Evolutionary conservation across 2,888 invertebrate species (phyloP).

Genomic region (Catonia carolina): DNA sequence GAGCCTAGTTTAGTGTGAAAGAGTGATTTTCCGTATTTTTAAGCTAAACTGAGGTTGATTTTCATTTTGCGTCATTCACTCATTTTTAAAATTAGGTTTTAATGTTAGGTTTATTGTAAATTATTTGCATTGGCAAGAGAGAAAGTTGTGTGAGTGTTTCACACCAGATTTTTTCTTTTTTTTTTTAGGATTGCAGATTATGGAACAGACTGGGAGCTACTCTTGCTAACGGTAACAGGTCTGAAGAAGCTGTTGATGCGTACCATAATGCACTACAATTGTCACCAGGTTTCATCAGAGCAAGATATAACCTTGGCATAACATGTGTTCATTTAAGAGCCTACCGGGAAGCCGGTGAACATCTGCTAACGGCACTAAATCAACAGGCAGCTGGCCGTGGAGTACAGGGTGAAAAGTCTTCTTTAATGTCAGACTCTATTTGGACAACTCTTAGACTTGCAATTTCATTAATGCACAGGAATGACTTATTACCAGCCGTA

Average conservation of each 20-base stretch:
- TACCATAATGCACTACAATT: conserved; percentile 86
- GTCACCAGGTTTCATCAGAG: conserved; percentile 93
- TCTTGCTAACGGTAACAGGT: conserved; percentile 87
- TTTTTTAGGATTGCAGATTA: conserved; percentile 70
- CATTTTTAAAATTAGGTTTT: no score
- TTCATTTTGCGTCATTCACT: no score
- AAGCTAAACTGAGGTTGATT: no score
- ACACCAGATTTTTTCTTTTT: conserved; percentile 16
- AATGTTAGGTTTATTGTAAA: no score
- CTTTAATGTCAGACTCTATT: conserved; percentile 79
- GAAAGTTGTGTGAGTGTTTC: no score
- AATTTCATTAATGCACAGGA: conserved; percentile 62
- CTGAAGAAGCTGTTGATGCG: conserved; percentile 94
- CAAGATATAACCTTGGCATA: conserved; percentile 95
- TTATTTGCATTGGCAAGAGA: no score
- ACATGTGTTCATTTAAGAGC: conserved; percentile 94
- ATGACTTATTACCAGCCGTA: conserved; percentile 49
- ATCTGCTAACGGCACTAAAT: conserved; percentile 86
- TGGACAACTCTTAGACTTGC: conserved; percentile 92
- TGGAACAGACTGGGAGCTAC: conserved; percentile 99
- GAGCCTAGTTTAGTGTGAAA: no score
- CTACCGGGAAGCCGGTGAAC: conserved; percentile 92
- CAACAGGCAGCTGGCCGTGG: conserved; percentile 72
- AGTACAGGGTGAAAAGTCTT: conserved; percentile 34
- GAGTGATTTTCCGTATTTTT: no score